Base-by-base conservation (phyloP, 1,140 invertebrate genomes). In the Yoshiicerus persimilis region DNA sequence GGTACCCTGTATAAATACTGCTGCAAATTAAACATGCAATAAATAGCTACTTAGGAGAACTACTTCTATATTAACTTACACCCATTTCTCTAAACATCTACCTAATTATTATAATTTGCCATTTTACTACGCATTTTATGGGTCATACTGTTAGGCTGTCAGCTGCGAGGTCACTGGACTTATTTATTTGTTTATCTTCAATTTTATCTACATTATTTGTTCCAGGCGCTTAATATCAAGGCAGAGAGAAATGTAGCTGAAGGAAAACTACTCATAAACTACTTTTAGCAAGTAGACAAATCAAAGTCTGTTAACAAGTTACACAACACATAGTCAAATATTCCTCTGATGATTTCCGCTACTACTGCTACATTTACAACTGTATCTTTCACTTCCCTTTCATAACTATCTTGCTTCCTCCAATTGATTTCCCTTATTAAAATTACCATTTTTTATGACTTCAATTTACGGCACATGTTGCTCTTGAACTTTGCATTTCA, bases 391-490 rank as follows among this genome's bases (percentile, higher is more conserved):
- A 41, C 39, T 41, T 8, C 9, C 11, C 30, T 36, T 80, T n/a
- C 32, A 13, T 80, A 36, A 13, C 75, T 80, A 34, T 80, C 32
- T 80, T n/a, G 6, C 75, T n/a, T n/a, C 75, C 75, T 38, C 32
- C 32, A 10, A 80, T 80, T 80, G 75, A 80, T 80, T 38, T 80
- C 34, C 20, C 34, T n/a, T 36, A 80, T 80, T 80, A 80, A 80
- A 80, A 34, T 80, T 80, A 34, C 30, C 75, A 80, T 80, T 36
- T 80, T 70, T 80, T 36, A 80, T 80, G 32, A 1, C 32, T 80
- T 38, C 66, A 70, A 70, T 80, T 80, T 80, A 80, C 32, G 75
- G 23, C 75, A 80, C 75, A 80, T 80, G 75, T 80, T 80, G 75
- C 75, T n/a, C 32, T 38, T n/a, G 6, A n/a, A 38, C 75, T 66